Evolutionary conservation across 1,140 invertebrate species (phyloP), one percentile per base, ranked within the genome.

Genomic region (Macrotrachela quadricornifera): DNA sequence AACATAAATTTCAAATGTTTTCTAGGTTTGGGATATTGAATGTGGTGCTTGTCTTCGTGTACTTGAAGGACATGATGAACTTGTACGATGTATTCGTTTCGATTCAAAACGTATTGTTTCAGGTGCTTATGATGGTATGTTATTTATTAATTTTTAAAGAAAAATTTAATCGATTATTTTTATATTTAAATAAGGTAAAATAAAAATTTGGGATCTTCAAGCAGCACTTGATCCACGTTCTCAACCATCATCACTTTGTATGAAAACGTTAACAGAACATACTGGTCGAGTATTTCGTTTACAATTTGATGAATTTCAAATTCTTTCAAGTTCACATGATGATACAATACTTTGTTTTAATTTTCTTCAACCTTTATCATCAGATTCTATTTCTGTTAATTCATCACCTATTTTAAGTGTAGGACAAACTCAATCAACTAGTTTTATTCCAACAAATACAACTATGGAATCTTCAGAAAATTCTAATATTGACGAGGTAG

Each of bases 331-430:
- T 59, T 97, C 92, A n/a, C 94, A 99, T 65, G 94, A 99, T 74
- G 94, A 99, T 74, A 97, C 92, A 6, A 99, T 99, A 65, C 77
- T 99, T 12, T 94, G 97, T 65, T 99, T 92, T 92, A 91, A 99
- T 74, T 99, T 99, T 49, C 38, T 54, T 12, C 41, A 54, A 14
- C 44, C 21, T 4, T 2, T 4, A 30, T 30, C 21, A 30, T 30
- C 21, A n/a, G n/a, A n/a, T n/a, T n/a, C n/a, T n/a, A n/a, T n/a
- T 30, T 8, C 3, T 30, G 21, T 30, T 30, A 8, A 30, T 30
- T 8, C 2, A 30, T 30, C n/a, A n/a, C n/a, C n/a, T n/a, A n/a
- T n/a, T n/a, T n/a, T n/a, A n/a, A n/a, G n/a, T n/a, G n/a, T n/a
- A n/a, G n/a, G 21, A 4, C 21, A 30, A 30, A 30, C 3, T 30